Conservation (phyloP, 2,888 invertebrate species). For the Epistrophe eligans region DNA sequence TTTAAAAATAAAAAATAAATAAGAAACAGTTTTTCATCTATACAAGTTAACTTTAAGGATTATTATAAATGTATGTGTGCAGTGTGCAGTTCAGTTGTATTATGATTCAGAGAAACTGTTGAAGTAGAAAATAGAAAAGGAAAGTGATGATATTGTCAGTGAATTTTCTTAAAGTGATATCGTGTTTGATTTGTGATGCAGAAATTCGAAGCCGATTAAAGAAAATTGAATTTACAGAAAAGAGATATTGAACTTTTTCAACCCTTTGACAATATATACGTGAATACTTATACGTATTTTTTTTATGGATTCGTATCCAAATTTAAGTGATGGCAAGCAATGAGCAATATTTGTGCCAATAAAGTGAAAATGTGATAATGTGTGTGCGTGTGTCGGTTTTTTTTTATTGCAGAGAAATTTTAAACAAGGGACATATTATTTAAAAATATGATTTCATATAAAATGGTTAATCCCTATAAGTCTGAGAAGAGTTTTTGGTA, state of each 20-base stretch:
- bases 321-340: neutral
- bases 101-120: neutral
- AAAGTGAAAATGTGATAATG: too few species aligned
- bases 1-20: neutral
- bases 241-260: neutral
- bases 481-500: neutral
- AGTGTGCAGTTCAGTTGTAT: too few species aligned
- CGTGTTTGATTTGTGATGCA: conserved; percentile 5
- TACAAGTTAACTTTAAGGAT: neutral
- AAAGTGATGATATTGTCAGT: neutral
- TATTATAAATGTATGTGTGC: neutral
- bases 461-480: too few species aligned
- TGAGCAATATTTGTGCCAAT: neutral
- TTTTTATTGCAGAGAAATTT: too few species aligned
- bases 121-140: neutral
- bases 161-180: neutral
- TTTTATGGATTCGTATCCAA: neutral
- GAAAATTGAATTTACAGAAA: neutral
- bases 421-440: too few species aligned
- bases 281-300: neutral
- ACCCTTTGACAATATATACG: neutral
- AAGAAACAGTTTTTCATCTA: neutral
- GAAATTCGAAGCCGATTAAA: conserved; percentile 2
- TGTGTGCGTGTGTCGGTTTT: too few species aligned
- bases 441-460: too few species aligned